Percentiles rank a stretch among this genome's conserved stretches.
phyloP scores from a whole-genome alignment of 92 coral and sea anemone species.

The Bergia sp. region DNA sequence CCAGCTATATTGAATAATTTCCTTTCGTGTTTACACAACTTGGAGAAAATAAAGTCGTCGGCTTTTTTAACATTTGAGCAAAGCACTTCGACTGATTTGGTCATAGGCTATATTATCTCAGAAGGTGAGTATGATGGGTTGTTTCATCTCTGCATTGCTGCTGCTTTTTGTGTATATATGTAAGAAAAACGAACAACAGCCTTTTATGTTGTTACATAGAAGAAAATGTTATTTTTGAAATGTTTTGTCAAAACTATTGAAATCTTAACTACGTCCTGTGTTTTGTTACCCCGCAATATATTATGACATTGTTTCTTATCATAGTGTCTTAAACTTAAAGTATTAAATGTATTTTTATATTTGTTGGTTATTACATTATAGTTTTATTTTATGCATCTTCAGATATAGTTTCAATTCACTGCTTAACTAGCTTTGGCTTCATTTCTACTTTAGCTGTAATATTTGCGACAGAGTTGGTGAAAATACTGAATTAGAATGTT shows the following conservation, averaged over 20 bases:
- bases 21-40: background rate
- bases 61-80: background rate
- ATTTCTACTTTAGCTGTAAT: too few species aligned
- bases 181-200: background rate
- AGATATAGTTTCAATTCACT: too few species aligned
- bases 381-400: background rate
- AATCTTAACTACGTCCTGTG: background rate
- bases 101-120: background rate
- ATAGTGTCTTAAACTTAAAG: background rate
- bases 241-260: background rate
- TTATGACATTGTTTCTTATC: background rate
- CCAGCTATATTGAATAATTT: background rate
- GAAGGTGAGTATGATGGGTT: background rate
- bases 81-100: background rate
- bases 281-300: background rate
- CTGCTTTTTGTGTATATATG: background rate
- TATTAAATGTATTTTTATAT: too few species aligned
- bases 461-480: too few species aligned
- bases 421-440: too few species aligned
- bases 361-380: background rate
- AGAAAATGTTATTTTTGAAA: background rate
- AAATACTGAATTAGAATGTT: too few species aligned
- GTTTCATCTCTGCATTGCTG: background rate
- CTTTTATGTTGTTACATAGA: too few species aligned
- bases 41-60: constrained; percentile 4